Percentiles rank a stretch among this genome's conserved stretches.
Evolutionary conservation across 2,888 invertebrate genomes (phyloP).

Genomic region (Catocala sponsa): DNA sequence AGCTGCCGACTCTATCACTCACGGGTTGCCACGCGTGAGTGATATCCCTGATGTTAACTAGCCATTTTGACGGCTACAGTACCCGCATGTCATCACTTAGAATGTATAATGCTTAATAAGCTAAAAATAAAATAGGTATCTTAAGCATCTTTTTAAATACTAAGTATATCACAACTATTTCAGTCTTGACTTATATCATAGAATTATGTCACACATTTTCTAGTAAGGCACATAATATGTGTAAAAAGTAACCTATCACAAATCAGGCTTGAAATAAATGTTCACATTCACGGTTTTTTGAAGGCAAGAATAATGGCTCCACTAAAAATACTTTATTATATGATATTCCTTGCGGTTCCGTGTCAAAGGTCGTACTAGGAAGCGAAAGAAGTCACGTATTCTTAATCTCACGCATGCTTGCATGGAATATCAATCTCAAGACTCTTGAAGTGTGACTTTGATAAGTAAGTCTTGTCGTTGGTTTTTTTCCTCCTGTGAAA

Average conservation of each 20-base stretch:
- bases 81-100: too few relatives aligned
- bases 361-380: slow-evolving; percentile 32
- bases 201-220: not conserved
- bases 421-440: slow-evolving; percentile 53
- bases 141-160: too few relatives aligned
- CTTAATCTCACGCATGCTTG: slow-evolving; percentile 53
- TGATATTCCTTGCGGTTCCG: slow-evolving; percentile 6
- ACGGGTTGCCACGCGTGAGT: too few relatives aligned
- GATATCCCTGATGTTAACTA: too few relatives aligned
- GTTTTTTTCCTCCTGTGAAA: slow-evolving; percentile 15
- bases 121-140: too few relatives aligned
- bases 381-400: slow-evolving; percentile 48
- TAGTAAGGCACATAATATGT: not conserved
- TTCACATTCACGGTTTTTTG: slow-evolving; percentile 7
- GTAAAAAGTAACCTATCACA: slow-evolving; percentile 4
- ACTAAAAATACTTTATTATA: slow-evolving; percentile 9
- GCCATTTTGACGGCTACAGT: too few relatives aligned
- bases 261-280: slow-evolving; percentile 4
- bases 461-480: slow-evolving; percentile 45
- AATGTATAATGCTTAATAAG: too few relatives aligned
- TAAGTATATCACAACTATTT: too few relatives aligned
- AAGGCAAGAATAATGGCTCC: slow-evolving; percentile 13
- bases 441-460: slow-evolving; percentile 40
- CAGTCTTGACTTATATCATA: too few relatives aligned
- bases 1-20: too few relatives aligned